Evolutionary conservation across 2,113 vertebrate genomes (phyloP).

Genomic region (Dunckerocampus dactyliophorus): DNA sequence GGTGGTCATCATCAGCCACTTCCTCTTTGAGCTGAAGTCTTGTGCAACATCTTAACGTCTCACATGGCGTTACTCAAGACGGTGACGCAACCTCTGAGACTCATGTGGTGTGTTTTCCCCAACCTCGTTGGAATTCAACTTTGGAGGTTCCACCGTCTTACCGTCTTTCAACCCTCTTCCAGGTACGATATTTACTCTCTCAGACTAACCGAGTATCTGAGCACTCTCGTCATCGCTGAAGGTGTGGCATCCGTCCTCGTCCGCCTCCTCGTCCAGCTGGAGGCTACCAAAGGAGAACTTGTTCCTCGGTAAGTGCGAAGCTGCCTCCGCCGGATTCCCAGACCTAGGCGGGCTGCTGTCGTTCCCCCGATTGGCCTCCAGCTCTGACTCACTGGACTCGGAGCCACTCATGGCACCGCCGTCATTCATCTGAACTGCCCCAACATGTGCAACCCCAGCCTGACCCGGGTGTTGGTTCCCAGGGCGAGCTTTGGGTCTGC

Average conservation of each 20-base stretch:
- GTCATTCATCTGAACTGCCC: constrained; percentile 79
- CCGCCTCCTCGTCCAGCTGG: constrained; percentile 78
- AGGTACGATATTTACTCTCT: neutral
- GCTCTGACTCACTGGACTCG: constrained; percentile 88
- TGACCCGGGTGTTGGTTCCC: constrained; percentile 44
- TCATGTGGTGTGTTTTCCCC: no score
- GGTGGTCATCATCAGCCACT: no score
- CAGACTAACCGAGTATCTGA: constrained; percentile 73
- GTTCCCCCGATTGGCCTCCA: constrained; percentile 64
- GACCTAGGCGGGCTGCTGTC: constrained; percentile 67
- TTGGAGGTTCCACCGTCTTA: no score
- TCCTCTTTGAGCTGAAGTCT: no score
- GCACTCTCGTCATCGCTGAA: constrained; percentile 78
- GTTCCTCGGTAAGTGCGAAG: constrained; percentile 73
- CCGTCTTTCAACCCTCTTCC: no score
- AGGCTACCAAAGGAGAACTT: constrained; percentile 79
- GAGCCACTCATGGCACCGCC: constrained; percentile 83
- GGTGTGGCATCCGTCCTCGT: constrained; percentile 68
- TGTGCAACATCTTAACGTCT: no score
- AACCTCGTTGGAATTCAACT: no score
- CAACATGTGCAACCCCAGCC: constrained; percentile 50
- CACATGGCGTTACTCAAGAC: no score
- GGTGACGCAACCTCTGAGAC: no score
- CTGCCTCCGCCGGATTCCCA: constrained; percentile 66
- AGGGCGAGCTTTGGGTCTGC: constrained; percentile 56